Percentiles rank a stretch among this genome's conserved stretches.
Evolutionary conservation across 2,113 vertebrate species (phyloP).

Genomic region (Notothenia coriiceps): DNA sequence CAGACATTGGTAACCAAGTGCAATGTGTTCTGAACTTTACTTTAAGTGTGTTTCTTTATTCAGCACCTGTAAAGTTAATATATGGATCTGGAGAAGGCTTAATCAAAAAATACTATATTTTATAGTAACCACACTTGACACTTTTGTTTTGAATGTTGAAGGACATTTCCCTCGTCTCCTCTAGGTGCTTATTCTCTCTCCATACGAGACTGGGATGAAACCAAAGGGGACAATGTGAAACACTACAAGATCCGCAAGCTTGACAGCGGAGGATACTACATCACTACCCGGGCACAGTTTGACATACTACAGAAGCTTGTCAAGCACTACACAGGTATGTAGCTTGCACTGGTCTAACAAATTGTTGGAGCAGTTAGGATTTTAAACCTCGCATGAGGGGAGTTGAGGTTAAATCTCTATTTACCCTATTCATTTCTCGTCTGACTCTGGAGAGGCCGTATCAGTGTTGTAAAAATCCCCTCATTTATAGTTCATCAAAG

Average conservation of each 20-base stretch:
- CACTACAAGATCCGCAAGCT: slow-evolving; percentile 99
- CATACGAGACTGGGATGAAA: slow-evolving; percentile 97
- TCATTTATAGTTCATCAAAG: slow-evolving; percentile 63
- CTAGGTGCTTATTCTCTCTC: slow-evolving; percentile 97
- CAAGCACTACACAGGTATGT: slow-evolving; percentile 95
- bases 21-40: not conserved
- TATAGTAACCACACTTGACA: too few species aligned
- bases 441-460: slow-evolving; percentile 28
- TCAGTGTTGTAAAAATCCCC: slow-evolving; percentile 46
- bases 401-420: slow-evolving; percentile 52
- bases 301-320: slow-evolving; percentile 96
- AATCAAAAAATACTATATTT: not conserved
- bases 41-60: not conserved
- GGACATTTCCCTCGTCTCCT: slow-evolving; percentile 1
- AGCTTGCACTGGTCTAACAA: not conserved
- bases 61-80: not conserved
- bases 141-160: slow-evolving; percentile 8
- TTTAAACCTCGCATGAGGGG: slow-evolving; percentile 20
- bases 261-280: slow-evolving; percentile 98
- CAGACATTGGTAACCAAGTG: not conserved
- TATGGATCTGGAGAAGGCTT: not conserved
- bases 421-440: slow-evolving; percentile 38
- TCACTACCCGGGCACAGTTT: slow-evolving; percentile 97
- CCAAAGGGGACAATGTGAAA: slow-evolving; percentile 98
- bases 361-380: slow-evolving; percentile 43